Conservation (phyloP, 2,888 invertebrate genomes). For the Epinotia brunnichana region DNA sequence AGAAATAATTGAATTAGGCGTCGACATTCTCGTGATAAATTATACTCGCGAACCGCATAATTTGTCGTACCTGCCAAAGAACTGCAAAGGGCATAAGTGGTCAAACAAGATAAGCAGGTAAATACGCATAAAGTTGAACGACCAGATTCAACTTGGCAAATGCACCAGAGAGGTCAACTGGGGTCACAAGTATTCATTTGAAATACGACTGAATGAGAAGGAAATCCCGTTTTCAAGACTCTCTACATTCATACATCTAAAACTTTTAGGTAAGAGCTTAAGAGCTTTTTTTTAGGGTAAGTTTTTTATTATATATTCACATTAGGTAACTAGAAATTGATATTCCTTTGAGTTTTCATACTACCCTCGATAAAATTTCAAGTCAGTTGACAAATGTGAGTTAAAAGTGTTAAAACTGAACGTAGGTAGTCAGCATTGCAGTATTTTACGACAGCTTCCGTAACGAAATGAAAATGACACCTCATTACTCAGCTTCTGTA, state of each 20-base stretch:
- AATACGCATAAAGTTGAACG: slow-evolving; percentile 33
- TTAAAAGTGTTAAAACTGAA: not conserved
- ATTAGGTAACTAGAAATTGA: too few relatives aligned
- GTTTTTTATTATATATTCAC: too few relatives aligned
- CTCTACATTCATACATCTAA: too few relatives aligned
- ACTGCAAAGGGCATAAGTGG: slow-evolving; percentile 33
- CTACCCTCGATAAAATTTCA: too few relatives aligned
- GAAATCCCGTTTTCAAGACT: not conserved
- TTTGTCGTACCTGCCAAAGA: slow-evolving; percentile 2
- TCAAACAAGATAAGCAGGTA: slow-evolving; percentile 35
- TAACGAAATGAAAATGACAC: slow-evolving; percentile 25
- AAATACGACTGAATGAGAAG: slow-evolving; percentile 10
- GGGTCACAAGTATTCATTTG: slow-evolving; percentile 30
- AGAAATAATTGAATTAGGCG: not conserved
- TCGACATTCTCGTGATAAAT: not conserved
- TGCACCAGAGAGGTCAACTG: slow-evolving; percentile 28
- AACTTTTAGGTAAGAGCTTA: not conserved
- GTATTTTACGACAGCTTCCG: slow-evolving; percentile 6
- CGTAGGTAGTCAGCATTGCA: not conserved
- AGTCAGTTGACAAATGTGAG: too few relatives aligned
- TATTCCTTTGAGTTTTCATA: too few relatives aligned
- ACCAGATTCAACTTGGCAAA: slow-evolving; percentile 33
- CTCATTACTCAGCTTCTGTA: slow-evolving; percentile 21
- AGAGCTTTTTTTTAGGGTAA: too few relatives aligned
- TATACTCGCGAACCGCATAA: not conserved